Base-by-base conservation (phyloP, 1,140 invertebrate genomes). In the Drosophila serrata region DNA sequence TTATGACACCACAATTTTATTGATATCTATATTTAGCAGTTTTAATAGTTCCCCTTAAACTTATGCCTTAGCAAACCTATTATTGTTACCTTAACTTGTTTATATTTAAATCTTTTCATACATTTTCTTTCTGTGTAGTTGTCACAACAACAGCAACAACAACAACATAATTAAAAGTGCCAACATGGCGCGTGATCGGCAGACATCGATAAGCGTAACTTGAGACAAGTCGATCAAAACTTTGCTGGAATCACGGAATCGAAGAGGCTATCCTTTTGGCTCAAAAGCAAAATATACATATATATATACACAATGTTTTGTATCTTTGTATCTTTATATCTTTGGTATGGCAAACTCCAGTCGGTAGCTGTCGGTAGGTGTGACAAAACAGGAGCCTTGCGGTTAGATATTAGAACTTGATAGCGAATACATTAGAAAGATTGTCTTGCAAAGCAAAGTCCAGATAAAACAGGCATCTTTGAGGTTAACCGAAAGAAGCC, bases 101-200 rank as follows among this genome's bases (percentile, higher is more conserved):
- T 29, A 17, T 6, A 49, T 29, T 6, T 29, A 6, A 12, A 6
- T 11, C 4, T n/a, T 27, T 48, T 12, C 2, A 9, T n/a, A 48
- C 0, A 27, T n/a, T 27, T 48, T 48, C 24, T 27, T 5, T 9
- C 8, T 0, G 24, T 39, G 11, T 58, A 39, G 0, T 17, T 58
- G 9, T 2, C 1, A 11, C 8, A 29, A 29, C 8, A 67, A 17
- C 19, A 40, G 15, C 33, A 62, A 51, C 67, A 69, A 73, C 69
- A 79, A 81, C 82, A 87, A 86, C 82, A 86, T 86, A 86, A 86
- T 86, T 86, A 87, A 86, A 86, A 62, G 82, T 86, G 82, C 59
- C 82, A 87, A 82, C 82, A 86, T 86, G 82, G 84, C 82, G 82
- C 82, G 84, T 87, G 82, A 86, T 86, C 82, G 85, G 70, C 82